Base-by-base conservation (phyloP, 2,797 vertebrate genomes). In the Streptopelia turtur region DNA sequence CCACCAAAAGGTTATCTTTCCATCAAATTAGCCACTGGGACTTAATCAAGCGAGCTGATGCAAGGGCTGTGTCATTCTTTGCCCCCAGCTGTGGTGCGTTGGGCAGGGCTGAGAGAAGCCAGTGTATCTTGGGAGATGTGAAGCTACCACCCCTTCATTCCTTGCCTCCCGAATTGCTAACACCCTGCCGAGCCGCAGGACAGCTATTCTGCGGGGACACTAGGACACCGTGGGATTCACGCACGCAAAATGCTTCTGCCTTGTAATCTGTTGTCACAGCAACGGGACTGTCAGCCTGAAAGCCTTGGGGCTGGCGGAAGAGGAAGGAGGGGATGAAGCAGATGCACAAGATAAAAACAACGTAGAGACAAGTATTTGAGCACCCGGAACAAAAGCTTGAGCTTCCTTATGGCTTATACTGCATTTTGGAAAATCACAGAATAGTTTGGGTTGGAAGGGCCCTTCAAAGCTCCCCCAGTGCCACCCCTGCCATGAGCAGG, bases 1-100 rank as follows among this genome's bases (percentile, higher is more conserved):
- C 79, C 94, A 93, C 86, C 41, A 45, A 81, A 83, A 90, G 57
- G 69, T 90, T 83, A 91, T 91, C 72, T 60, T 68, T 9, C 53
- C 60, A 90, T 63, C 60, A 75, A 3, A 78, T 77, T 33, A 88
- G 69, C 60, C 5, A 0, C 64, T 35, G 37, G 41, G 66, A 82
- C 27, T 87, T 52, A 33, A 79, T 5, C 23, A 56, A 64, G 66
- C 23, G 64, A 81, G 50, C 45, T 45, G 61, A 78, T 17, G 71
- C 30, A 17, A 65, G 33, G 27, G 30, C 71, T 72, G 20, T 5
- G 3, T 4, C 23, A 41, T 5, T 84, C 76, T 49, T 30, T 24
- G 16, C 11, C 39, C 33, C 15, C n/a, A 83, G 76, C 53, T 60
- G 39, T 3, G 16, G 0, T 8, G 24, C 69, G 23, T 28, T 5